Base-by-base conservation (phyloP, 2,888 invertebrate genomes). In the Parnassius glacialis region DNA sequence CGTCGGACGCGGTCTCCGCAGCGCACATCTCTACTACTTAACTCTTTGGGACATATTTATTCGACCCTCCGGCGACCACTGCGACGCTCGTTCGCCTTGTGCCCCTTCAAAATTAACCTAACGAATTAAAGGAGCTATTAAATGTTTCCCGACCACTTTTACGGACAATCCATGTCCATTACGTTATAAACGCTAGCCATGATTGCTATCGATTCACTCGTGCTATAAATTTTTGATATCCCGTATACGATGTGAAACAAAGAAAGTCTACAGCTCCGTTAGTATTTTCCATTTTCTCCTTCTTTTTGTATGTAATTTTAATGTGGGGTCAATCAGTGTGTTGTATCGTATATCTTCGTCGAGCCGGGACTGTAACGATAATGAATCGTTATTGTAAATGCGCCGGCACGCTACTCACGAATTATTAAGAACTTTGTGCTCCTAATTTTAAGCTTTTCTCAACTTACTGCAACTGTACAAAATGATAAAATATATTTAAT, bases 1-100 rank as follows among this genome's bases (percentile, higher is more conserved):
- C 92, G 92, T 87, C 82, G 88, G 90, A 84, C 90, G 87, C 89
- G 90, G 88, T 86, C 88, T 83, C 81, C 83, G 86, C 86, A 83
- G 84, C 87, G 76, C 84, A 89, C 90, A 88, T 87, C 89, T 80
- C 84, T 85, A 79, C 86, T 90, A 90, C 90, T 90, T 91, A 90
- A 90, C 90, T 91, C 91, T 90, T 91, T 90, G 90, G 88, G 91
- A 91, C 90, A 91, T 91, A 91, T 91, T 91, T 91, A 91, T 91
- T 90, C 87, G 91, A 90, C 90, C 90, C 90, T 90, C 91, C 80
- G 90, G 90, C 89, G 84, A 89, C 90, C 89, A 77, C 84, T 78
- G 76, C 83, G 78, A 70, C 79, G 74, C 80, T 74, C 78, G 70
- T 75, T 74, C 78, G 78, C 78, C 79, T 80, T 68, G 61, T 70